These are phyloP conservation scores for Synergus umbraculus DNA, from an alignment of 2,888 invertebrate species.

Conservation along the genomic window DNA sequence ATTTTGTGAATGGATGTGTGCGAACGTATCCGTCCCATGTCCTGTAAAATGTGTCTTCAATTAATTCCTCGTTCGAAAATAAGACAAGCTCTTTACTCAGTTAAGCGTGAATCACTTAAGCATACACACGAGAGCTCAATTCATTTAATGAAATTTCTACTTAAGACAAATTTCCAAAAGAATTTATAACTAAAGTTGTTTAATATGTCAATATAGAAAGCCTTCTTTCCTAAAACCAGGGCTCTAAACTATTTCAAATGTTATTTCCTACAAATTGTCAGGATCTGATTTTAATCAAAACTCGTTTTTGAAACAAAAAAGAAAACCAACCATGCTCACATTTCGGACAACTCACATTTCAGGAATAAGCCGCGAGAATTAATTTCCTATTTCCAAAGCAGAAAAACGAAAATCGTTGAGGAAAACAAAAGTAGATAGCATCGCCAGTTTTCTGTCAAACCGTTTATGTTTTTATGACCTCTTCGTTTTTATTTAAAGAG, in stretches of 20 bases:
- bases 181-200: not conserved
- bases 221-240: slow-evolving; percentile 14
- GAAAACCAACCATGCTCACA: not conserved
- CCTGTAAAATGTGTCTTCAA: not conserved
- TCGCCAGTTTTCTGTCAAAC: not conserved
- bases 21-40: not conserved
- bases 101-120: not conserved
- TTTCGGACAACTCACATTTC: not conserved
- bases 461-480: not conserved
- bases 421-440: not conserved
- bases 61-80: not conserved
- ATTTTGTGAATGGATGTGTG: not conserved
- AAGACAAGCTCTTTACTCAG: not conserved
- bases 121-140: not conserved
- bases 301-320: not conserved
- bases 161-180: not conserved
- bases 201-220: slow-evolving; percentile 25
- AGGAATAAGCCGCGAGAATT: not conserved
- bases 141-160: not conserved
- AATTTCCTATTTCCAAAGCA: not conserved
- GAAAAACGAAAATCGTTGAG: not conserved
- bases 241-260: not conserved
- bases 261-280: not conserved
- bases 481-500: not conserved
- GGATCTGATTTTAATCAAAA: not conserved